Conservation (phyloP, 30 jellyfish, hydroid and myxozoan species). For the Nemopilema nomurai region DNA sequence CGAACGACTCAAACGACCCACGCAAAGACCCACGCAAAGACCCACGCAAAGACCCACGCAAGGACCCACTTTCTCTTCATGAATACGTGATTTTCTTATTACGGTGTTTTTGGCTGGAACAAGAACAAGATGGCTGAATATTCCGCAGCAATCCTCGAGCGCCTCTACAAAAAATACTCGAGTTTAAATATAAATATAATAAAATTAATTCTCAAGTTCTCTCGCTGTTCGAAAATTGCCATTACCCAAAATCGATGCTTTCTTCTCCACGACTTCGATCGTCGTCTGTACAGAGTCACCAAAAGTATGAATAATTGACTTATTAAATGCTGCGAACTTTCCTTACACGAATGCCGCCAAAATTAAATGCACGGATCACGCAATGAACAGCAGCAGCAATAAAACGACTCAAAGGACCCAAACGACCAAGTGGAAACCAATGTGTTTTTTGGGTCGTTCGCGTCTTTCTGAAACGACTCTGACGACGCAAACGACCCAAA, state of each 20-base stretch:
- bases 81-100: neutral
- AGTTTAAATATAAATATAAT: neutral
- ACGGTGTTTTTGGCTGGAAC: neutral
- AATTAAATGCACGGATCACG: neutral
- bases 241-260: no score
- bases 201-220: neutral
- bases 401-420: neutral
- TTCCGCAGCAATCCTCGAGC: neutral
- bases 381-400: neutral
- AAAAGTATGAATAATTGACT: neutral
- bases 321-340: neutral
- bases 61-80: neutral
- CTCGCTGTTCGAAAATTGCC: neutral
- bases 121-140: neutral
- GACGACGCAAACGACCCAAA: neutral
- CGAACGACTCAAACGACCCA: neutral
- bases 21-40: no score
- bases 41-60: no score
- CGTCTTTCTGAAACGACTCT: neutral
- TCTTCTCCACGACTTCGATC: no score
- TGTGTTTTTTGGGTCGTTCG: neutral
- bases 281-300: neutral
- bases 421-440: neutral
- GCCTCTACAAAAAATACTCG: neutral
- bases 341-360: neutral